Evolutionary conservation across 2,888 invertebrate genomes (phyloP), one percentile per base, ranked within the genome.

Genomic region (Cybosia mesomella): DNA sequence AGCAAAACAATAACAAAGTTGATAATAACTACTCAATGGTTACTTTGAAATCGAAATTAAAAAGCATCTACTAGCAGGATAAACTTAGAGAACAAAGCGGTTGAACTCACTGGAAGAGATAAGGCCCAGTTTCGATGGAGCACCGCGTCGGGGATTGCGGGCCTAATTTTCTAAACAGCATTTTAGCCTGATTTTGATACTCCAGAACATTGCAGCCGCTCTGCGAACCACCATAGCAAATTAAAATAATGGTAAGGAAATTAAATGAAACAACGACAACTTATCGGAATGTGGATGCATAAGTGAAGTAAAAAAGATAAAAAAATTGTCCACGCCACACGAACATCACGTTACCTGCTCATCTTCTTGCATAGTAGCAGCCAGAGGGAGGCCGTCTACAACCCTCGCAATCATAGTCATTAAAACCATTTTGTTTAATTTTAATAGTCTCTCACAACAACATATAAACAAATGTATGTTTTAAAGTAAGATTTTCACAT

Each of bases 181-280:
- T 97, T 96, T 99, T 99, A 53, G 99, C 99, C 95, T 99, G 99
- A 92, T 99, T 99, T 93, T 99, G 99, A 92, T 99, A 99, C 90
- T 99, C 99, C 92, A 99, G 95, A 88, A 99, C 97, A 95, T 97
- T 98, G 91, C 98, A 97, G 70, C 99, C 99, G 77, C 97, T 97
- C 99, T 99, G 95, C 84, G 94, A 95, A 90, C 85, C 89, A 91
- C 84, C 87, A 89, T 82, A 89, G 92, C 92, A 92, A 92, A 91
- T 85, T 61, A 74, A 82, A 83, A 74, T 57, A 67, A 84, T 78
- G 73, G 72, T 72, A 75, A 76, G 78, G 75, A 77, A 84, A 85
- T 80, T 61, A 76, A 84, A 86, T 81, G 76, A 79, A 83, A 77
- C 67, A 62, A 79, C 28, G 67, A 60, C 43, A 68, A 69, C 60